Base-by-base conservation (phyloP, 2,113 vertebrate genomes). In the Butorides virescens region DNA sequence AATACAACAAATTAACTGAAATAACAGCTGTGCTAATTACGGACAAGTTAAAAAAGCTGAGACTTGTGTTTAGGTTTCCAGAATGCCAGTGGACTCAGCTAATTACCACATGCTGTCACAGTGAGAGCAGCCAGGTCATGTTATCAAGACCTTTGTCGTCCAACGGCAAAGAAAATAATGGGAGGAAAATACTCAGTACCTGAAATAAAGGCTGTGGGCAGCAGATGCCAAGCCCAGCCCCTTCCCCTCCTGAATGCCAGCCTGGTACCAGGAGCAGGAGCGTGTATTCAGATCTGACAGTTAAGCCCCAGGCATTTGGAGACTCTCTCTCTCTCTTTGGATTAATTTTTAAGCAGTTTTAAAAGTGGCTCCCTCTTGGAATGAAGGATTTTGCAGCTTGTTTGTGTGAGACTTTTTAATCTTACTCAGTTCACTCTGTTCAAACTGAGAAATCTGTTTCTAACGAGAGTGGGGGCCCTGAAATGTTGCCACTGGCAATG, bases 41-140 rank as follows among this genome's bases (percentile, higher is more conserved):
- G 59, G 52, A 17, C 66, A 63, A 79, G 42, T 80, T 95, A 46
- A 78, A 92, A 97, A 96, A 86, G 30, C 37, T 68, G 42, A 62
- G 42, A 49, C 3, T 89, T 86, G 10, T 95, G 52, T 85, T 87
- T 78, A 67, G 73, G 23, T 76, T 96, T 95, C 68, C 77, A 62
- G 74, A 93, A 95, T 94, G 71, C 34, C 44, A 62, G 16, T 61
- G 44, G 37, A 89, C 50, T 84, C 77, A 59, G 71, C 36, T 96
- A 98, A 98, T 98, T 98, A 98, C 97, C 97, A 96, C 98, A 98
- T 97, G 97, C 96, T 98, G 97, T 98, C 97, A 94, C 29, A 18
- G 95, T 97, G 97, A 97, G 95, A 98, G 97, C 95, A 94, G 91
- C 93, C 96, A 98, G 97, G 96, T 98, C 98, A 95, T 97, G 94